Conservation (phyloP, 2,113 vertebrate genomes). For the Elephantulus edwardii region DNA sequence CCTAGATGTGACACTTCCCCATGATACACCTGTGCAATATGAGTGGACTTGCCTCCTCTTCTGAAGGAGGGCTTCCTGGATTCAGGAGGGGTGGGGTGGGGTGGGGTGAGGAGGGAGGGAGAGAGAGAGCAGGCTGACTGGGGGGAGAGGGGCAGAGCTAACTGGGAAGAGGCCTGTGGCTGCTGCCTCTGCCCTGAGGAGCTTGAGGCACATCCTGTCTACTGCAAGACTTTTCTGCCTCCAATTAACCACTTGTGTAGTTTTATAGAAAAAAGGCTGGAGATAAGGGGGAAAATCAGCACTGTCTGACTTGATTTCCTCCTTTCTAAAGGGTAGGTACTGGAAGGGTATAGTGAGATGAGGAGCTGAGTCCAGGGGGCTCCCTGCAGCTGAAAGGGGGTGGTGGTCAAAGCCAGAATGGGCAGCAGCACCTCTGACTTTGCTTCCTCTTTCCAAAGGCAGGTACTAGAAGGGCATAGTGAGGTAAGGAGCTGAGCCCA, state of each 20-base stretch:
- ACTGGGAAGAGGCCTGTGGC: not conserved
- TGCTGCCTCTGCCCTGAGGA: not conserved
- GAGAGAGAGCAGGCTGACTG: not conserved
- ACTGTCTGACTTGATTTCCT: not conserved
- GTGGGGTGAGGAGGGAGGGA: not conserved
- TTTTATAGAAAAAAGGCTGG: conserved; percentile 6
- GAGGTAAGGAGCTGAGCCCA: not conserved
- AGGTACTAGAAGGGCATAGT: not conserved
- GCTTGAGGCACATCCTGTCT: not conserved
- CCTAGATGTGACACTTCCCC: not conserved
- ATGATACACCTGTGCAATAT: not conserved
- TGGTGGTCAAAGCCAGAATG: conserved; percentile 48
- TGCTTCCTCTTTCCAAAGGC: conserved; percentile 11
- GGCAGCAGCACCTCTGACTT: not conserved
- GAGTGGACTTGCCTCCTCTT: not conserved
- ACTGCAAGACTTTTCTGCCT: not conserved
- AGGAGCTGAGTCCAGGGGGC: not conserved
- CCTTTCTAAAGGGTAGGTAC: not conserved
- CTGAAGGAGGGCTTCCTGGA: not conserved
- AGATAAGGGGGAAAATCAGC: not conserved
- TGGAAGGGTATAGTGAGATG: not conserved
- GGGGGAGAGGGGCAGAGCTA: not conserved
- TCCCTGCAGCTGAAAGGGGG: conserved; percentile 25
- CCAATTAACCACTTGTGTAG: not conserved
- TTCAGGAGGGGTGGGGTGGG: not conserved